Conservation (phyloP, 2,888 invertebrate genomes). For the Agrotis segetum region DNA sequence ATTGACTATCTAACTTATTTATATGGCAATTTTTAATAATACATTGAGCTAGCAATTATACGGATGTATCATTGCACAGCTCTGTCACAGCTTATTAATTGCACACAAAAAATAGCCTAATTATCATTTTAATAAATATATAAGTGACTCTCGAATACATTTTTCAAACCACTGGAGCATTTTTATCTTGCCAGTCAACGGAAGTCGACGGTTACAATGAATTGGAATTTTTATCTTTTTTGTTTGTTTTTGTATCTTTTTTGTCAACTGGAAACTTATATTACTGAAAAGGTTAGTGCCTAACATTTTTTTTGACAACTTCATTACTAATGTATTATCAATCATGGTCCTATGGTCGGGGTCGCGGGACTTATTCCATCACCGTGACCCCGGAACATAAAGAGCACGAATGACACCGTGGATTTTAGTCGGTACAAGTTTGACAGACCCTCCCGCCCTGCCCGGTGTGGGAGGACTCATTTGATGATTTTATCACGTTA, state of each 20-base stretch:
- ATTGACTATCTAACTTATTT: too few species aligned
- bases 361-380: too few species aligned
- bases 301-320: not conserved
- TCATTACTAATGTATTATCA: not conserved
- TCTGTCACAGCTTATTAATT: not conserved
- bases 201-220: slow-evolving; percentile 25
- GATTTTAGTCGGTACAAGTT: too few species aligned
- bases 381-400: too few species aligned
- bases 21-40: too few species aligned
- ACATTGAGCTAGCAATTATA: not conserved
- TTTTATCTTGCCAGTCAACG: not conserved
- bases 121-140: not conserved
- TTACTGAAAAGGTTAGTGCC: slow-evolving; percentile 25
- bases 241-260: slow-evolving; percentile 13
- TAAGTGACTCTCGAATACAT: not conserved
- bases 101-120: not conserved
- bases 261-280: slow-evolving; percentile 7
- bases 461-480: too few species aligned
- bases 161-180: not conserved
- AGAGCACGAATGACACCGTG: too few species aligned
- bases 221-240: slow-evolving; percentile 1
- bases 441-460: too few species aligned
- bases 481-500: too few species aligned
- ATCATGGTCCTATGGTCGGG: not conserved
- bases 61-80: not conserved